Percentiles rank a stretch among this genome's conserved stretches.
Evolutionary conservation across 2,888 invertebrate species (phyloP).

Genomic region (Laothoe populi): DNA sequence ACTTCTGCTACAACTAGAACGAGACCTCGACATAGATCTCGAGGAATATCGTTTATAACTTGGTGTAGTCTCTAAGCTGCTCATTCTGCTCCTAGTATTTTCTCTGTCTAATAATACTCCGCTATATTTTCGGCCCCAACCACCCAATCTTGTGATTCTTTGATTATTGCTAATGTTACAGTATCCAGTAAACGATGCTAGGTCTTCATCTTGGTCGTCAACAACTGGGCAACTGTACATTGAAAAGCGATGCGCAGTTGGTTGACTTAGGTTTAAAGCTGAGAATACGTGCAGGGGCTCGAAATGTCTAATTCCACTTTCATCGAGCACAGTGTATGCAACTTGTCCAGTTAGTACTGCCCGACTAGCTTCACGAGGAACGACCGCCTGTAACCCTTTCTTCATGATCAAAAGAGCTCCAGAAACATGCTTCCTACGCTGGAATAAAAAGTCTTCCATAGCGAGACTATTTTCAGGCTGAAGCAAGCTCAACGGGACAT

Average conservation of each 20-base stretch:
- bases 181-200: conserved; percentile 75
- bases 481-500: conserved; percentile 88
- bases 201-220: conserved; percentile 79
- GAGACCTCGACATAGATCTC: conserved; percentile 72
- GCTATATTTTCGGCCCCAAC: conserved; percentile 71
- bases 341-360: conserved; percentile 90
- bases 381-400: conserved; percentile 89
- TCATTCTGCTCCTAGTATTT: conserved; percentile 70
- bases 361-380: conserved; percentile 90
- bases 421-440: conserved; percentile 79
- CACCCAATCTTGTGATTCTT: conserved; percentile 76
- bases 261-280: conserved; percentile 87
- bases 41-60: conserved; percentile 83
- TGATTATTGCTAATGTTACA: conserved; percentile 79
- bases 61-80: conserved; percentile 82
- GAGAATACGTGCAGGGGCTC: conserved; percentile 91
- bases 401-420: conserved; percentile 89
- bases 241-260: conserved; percentile 87
- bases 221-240: conserved; percentile 87
- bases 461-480: conserved; percentile 89
- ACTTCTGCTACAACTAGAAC: conserved; percentile 78
- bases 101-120: conserved; percentile 74
- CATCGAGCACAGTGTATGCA: conserved; percentile 90
- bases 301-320: conserved; percentile 90
- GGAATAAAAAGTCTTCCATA: conserved; percentile 89